Evolutionary conservation across 2,888 invertebrate genomes (phyloP).

Genomic region (Heliconius charithonia): DNA sequence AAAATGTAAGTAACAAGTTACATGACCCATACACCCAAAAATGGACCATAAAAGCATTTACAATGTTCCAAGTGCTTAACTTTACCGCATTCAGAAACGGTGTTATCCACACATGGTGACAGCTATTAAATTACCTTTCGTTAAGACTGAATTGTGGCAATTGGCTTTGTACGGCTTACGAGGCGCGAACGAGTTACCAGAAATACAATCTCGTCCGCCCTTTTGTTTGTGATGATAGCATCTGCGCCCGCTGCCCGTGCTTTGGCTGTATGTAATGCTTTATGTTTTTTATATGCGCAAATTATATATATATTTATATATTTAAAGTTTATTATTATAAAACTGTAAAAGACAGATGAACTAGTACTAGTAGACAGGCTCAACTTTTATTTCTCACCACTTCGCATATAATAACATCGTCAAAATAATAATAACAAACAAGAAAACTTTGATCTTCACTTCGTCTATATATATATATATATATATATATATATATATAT

Average conservation of each 20-base stretch:
- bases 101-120: conserved; percentile 57
- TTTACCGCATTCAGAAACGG: conserved; percentile 34
- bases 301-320: neutral
- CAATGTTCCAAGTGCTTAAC: conserved; percentile 26
- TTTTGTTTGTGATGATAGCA: conserved; percentile 36
- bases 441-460: neutral
- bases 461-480: neutral
- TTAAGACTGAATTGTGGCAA: conserved; percentile 73
- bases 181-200: conserved; percentile 51
- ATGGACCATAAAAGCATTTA: conserved; percentile 6
- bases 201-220: conserved; percentile 30
- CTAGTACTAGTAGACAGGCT: neutral
- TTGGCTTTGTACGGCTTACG: conserved; percentile 59
- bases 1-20: neutral
- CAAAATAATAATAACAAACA: neutral
- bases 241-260: conserved; percentile 23
- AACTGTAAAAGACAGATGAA: neutral
- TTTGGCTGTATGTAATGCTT: conserved; percentile 22
- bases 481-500: no score
- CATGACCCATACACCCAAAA: neutral
- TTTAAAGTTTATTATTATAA: neutral
- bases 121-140: conserved; percentile 72
- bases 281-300: conserved; percentile 12
- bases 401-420: neutral
- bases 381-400: neutral